These are phyloP conservation scores for Dimorphilus gyrociliatus DNA, from an alignment of 2,888 invertebrate genomes.

Conservation along the genomic window DNA sequence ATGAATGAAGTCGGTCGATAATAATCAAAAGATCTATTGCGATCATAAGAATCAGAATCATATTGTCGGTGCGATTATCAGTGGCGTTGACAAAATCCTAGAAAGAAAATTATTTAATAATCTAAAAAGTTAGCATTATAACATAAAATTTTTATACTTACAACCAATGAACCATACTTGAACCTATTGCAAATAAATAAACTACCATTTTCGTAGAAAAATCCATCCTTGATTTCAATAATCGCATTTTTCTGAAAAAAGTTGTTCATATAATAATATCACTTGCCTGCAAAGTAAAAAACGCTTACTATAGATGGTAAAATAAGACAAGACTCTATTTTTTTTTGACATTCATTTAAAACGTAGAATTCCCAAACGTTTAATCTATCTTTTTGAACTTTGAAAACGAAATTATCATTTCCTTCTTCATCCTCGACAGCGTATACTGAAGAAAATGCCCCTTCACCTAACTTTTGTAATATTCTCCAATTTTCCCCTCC, in stretches of 20 bases:
- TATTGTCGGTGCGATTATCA: not conserved
- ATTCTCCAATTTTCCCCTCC: too few relatives aligned
- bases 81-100: slow-evolving; percentile 4
- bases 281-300: too few relatives aligned
- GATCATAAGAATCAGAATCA: slow-evolving; percentile 26
- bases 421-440: too few relatives aligned
- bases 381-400: too few relatives aligned
- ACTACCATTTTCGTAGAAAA: slow-evolving; percentile 9
- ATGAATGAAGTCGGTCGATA: slow-evolving; percentile 64
- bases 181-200: slow-evolving; percentile 9
- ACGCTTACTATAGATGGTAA: too few relatives aligned
- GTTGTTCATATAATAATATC: too few relatives aligned
- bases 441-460: slow-evolving; percentile 2
- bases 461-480: slow-evolving; percentile 1
- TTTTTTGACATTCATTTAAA: too few relatives aligned
- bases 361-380: too few relatives aligned
- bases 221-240: slow-evolving; percentile 33
- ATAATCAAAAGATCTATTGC: slow-evolving; percentile 67
- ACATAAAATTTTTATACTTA: slow-evolving; percentile 4
- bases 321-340: too few relatives aligned
- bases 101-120: slow-evolving; percentile 1
- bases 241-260: slow-evolving; percentile 8
- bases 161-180: slow-evolving; percentile 11
- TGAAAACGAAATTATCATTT: too few relatives aligned
- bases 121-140: not conserved